Percentiles rank a stretch among this genome's conserved stretches.
These are phyloP conservation scores for Cairina moschata DNA, from an alignment of 2,113 vertebrate genomes.

Conservation along the genomic window DNA sequence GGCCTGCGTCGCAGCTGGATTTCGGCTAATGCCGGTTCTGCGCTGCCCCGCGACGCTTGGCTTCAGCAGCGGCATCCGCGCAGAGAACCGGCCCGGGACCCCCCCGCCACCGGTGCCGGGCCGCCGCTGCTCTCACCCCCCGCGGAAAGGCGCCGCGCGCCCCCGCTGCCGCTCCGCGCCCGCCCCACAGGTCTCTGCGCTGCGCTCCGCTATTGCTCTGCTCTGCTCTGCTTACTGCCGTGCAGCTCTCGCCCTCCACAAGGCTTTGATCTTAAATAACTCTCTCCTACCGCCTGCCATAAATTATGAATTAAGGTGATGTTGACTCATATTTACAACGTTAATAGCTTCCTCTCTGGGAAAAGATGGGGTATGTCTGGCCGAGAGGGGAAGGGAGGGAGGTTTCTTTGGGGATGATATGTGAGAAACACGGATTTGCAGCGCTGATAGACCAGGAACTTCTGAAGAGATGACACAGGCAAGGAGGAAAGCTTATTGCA, in stretches of 20 bases:
- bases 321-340: slow-evolving; percentile 23
- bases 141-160: background rate
- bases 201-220: background rate
- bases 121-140: background rate
- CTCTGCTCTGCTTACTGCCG: background rate
- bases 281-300: background rate
- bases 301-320: slow-evolving; percentile 46
- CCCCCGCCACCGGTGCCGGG: too few relatives aligned
- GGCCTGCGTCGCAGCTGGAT: background rate
- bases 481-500: background rate
- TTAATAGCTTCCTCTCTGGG: slow-evolving; percentile 30
- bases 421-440: background rate
- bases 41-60: background rate
- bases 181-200: background rate
- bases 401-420: background rate
- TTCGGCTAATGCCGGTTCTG: background rate
- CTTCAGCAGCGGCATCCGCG: background rate
- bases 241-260: background rate
- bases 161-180: background rate
- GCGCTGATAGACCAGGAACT: background rate
- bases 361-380: background rate
- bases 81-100: background rate
- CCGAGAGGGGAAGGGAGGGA: background rate
- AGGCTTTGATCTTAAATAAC: background rate
- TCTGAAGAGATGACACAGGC: background rate